Base-by-base conservation (phyloP, 2,888 invertebrate genomes). In the Parelbella ahira region DNA sequence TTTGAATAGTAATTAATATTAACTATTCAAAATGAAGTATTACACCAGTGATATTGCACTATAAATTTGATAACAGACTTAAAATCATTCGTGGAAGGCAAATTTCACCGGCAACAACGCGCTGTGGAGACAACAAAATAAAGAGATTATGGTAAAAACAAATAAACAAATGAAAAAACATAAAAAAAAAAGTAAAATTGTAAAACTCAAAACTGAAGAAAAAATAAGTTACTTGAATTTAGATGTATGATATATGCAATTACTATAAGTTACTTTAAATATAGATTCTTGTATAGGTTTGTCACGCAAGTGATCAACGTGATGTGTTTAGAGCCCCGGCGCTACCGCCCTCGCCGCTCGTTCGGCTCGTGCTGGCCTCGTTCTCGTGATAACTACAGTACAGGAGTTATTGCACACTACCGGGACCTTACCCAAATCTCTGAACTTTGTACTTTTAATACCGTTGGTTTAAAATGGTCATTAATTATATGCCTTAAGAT, bases 81-180 rank as follows among this genome's bases (percentile, higher is more conserved):
- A 33, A 79, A 83, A 81, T 82, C 77, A 78, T 83, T 89, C 84
- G 90, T 90, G 89, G 87, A 90, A 90, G 90, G 90, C 90, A 90
- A 88, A 90, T 90, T 90, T 90, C 90, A 90, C 90, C 89, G 90
- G 90, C 90, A 90, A 90, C 90, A 90, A 90, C 89, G 84, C 69
- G 79, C 75, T 76, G 80, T 78, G 81, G 80, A 71, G 71, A 72
- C 69, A 80, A 88, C 84, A 82, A n/a, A n/a, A n/a, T n/a, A 84
- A 89, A 55, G 88, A 88, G 89, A 88, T 89, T 89, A 89, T 81
- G 86, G 80, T 81, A 87, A 84, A 80, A 83, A 80, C 79, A 71
- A 78, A 61, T 21, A 28, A 56, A 54, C 54, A 51, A 54, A 53
- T 60, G 77, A 78, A 74, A 69, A 53, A 0, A 51, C 75, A 2